These are phyloP conservation scores for Diacarnus erythraeanus DNA, from an alignment of 37 sponge, comb jelly and placozoan species.

Conservation along the genomic window DNA sequence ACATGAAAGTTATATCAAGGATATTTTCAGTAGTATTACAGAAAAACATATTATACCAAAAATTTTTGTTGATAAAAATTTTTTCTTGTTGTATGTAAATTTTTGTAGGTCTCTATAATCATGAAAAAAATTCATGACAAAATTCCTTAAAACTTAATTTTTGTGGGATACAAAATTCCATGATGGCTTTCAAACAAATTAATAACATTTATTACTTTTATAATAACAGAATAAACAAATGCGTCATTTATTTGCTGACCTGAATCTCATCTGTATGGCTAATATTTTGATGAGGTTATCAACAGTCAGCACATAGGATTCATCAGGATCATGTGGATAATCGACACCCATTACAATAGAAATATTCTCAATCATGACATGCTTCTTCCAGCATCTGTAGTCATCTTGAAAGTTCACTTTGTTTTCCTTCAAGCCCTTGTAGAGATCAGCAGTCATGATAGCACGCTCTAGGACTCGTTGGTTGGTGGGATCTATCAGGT, in stretches of 20 bases:
- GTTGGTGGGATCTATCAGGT: conserved; percentile 44
- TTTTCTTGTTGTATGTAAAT: not conserved
- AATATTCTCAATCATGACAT: conserved; percentile 30
- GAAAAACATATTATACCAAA: not conserved
- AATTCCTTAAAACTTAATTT: too few species aligned
- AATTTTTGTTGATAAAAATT: not conserved
- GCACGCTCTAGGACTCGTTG: conserved; percentile 19
- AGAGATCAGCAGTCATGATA: conserved; percentile 50
- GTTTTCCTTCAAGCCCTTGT: conserved; percentile 31
- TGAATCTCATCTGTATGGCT: conserved; percentile 93
- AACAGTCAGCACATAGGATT: conserved; percentile 69
- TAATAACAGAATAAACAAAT: not conserved
- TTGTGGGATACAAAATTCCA: not conserved
- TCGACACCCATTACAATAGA: conserved; percentile 53
- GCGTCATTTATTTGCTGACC: too few species aligned
- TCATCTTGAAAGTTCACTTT: conserved; percentile 67
- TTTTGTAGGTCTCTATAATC: not conserved
- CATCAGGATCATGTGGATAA: conserved; percentile 68
- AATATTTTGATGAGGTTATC: conserved; percentile 84
- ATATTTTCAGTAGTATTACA: not conserved
- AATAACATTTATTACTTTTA: not conserved
- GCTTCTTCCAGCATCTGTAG: conserved; percentile 43
- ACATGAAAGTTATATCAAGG: not conserved
- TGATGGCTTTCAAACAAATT: too few species aligned
- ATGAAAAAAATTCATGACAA: not conserved